phyloP scores from a whole-genome alignment of 2,888 invertebrate species.

The Odontocerum albicorne region DNA sequence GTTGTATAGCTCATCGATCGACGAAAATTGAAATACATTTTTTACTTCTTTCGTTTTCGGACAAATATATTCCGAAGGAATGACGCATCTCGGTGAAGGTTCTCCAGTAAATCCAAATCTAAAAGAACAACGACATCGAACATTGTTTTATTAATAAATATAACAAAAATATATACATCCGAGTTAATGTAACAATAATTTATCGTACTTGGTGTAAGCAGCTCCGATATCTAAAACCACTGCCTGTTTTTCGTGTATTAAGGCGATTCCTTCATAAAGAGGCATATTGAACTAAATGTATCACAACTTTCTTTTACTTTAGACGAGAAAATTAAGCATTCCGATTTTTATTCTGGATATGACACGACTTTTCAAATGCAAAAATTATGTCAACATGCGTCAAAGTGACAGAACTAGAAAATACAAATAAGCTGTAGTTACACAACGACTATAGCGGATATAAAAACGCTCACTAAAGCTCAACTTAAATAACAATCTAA shows the following conservation, averaged over 20 bases:
- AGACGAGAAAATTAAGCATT: too few species aligned
- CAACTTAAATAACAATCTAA: too few species aligned
- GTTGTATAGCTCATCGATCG: conserved; percentile 75
- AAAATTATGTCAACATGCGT: too few species aligned
- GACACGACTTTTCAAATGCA: too few species aligned
- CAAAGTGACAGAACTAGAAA: too few species aligned
- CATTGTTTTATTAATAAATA: not conserved
- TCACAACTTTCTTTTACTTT: too few species aligned
- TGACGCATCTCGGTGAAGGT: conserved; percentile 83
- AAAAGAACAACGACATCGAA: too few species aligned
- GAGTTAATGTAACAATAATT: conserved; percentile 2
- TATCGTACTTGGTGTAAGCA: conserved; percentile 86
- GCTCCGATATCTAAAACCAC: conserved; percentile 89
- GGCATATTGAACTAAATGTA: conserved; percentile 67
- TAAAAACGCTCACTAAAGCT: too few species aligned
- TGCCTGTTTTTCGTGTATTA: conserved; percentile 84
- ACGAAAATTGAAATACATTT: conserved; percentile 65
- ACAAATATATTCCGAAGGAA: conserved; percentile 75
- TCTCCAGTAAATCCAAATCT: conserved; percentile 94
- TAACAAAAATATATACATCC: not conserved
- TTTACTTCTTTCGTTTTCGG: conserved; percentile 61
- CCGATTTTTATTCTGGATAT: too few species aligned
- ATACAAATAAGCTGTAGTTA: too few species aligned
- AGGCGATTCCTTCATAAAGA: conserved; percentile 76
- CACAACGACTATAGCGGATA: too few species aligned